Evolutionary conservation across 2,113 vertebrate species (phyloP), one percentile per base, ranked within the genome.

Genomic region (Lethenteron reissneri): DNA sequence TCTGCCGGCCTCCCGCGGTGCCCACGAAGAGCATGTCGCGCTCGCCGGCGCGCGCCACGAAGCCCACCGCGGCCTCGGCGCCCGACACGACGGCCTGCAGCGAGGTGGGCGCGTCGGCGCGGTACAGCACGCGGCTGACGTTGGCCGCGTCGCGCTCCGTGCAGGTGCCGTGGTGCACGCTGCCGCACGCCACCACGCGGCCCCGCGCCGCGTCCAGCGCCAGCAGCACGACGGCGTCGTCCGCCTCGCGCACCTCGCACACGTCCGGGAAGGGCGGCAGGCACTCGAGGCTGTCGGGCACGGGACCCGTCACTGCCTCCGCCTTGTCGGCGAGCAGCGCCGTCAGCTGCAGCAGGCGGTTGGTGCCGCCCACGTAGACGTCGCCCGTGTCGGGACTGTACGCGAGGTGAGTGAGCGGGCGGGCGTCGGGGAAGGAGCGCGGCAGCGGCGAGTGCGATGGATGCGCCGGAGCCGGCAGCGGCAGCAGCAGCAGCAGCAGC

Each of bases 21-120:
- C 88, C 88, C n/a, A 96, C 87, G 77, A 97, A 88, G n/a, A 88
- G 85, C 3, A 87, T 90, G 80, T 96, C 91, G 0, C 86, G 81
- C 4, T 79, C 83, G 70, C 89, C 87, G 1, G 89, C 89, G 57
- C 91, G 95, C 8, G 86, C 94, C 19, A 99, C 89, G 71, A 95
- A 82, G 72, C 96, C 85, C 73, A 92, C 86, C 70, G 89, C 83
- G 1, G 84, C 79, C 0, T 84, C 83, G 73, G 83, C 80, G 0
- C 87, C 13, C 71, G 88, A 87, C 0, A 87, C 88, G 1, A 90
- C 88, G 1, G 73, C 77, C 79, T 92, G 88, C 64, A 81, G 77
- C 69, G 80, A 79, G 1, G 87, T 88, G 78, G 92, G 87, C 72
- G 92, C 80, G 19, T 89, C 94, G 71, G 95, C 92, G 71, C 77